Evolutionary conservation across 2,888 invertebrate species (phyloP), one percentile per base, ranked within the genome.

Genomic region (Drosophila longiperda): DNA sequence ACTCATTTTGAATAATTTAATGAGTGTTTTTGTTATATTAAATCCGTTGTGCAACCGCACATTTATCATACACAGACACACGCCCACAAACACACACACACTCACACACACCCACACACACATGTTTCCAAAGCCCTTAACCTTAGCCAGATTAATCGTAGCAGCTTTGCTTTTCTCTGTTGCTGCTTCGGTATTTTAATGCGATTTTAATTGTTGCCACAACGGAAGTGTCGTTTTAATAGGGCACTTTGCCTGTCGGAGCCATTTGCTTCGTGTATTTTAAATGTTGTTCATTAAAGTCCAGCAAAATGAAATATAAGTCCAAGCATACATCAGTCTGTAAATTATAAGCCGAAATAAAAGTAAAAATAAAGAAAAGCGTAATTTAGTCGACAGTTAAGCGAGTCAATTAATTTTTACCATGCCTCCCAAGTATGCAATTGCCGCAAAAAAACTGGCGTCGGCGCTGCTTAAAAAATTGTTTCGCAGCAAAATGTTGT

Each of bases 391-490:
- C 40, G 65, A 77, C 71, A 63, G 42, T 73, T 49, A 74, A 75
- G 89, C 75, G 70, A 90, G 87, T 90, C 90, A 88, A 86, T 86
- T 86, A 86, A 87, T 86, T 86, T 86, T 75, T 76, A 85, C 73
- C 74, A 61, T 72, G 65, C 53, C 69, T 75, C 52, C 60, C 52
- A 65, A 62, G 55, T 70, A 57, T 12, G 26, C n/a, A 38, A 20
- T 15, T 33, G 33, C 15, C 12, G 2, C 17, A 36, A 36, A 26
- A 26, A 23, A 26, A 12, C 26, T 20, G 45, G 12, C 45, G 45
- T 15, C 20, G 50, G 34, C 26, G 53, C 12, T 42, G 53, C 57
- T 62, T 57, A 76, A 78, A 65, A 67, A 68, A 55, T 53, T 53
- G 52, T 45, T 38, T 32, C 52, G 49, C 54, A 59, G n/a, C 20